A percentile compares a stretch with the other conserved stretches of the same genome.
Evolutionary conservation across 2,888 invertebrate genomes (phyloP).

Genomic region (Dasypogon diadema): DNA sequence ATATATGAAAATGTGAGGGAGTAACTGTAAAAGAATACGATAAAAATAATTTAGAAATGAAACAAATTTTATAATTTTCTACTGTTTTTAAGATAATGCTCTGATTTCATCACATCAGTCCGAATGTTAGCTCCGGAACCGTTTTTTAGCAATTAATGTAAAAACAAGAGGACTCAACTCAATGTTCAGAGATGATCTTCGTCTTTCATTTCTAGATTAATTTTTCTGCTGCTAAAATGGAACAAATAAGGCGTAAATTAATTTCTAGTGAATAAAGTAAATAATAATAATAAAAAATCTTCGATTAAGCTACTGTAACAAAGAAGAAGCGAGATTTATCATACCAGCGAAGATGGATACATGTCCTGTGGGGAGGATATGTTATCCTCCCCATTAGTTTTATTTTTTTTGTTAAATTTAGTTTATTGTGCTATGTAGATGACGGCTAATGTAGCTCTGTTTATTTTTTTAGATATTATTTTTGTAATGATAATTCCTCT

Average conservation of each 20-base stretch:
- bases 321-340: conserved; percentile 35
- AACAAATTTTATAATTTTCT: conserved; percentile 50
- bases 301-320: conserved; percentile 47
- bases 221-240: conserved; percentile 45
- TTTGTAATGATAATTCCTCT: conserved; percentile 39
- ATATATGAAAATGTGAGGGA: conserved; percentile 35
- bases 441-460: conserved; percentile 42
- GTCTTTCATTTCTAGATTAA: conserved; percentile 45
- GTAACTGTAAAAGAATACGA: conserved; percentile 39
- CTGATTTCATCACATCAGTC: conserved; percentile 40
- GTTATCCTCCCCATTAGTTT: conserved; percentile 41
- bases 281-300: conserved; percentile 27
- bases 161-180: conserved; percentile 5
- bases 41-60: conserved; percentile 47
- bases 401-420: conserved; percentile 43
- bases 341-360: conserved; percentile 31
- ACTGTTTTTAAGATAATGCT: conserved; percentile 38
- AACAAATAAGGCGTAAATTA: conserved; percentile 49
- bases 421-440: conserved; percentile 47
- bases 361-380: conserved; percentile 43
- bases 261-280: conserved; percentile 41
- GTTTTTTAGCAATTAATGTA: conserved; percentile 27
- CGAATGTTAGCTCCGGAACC: conserved; percentile 18
- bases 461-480: conserved; percentile 26
- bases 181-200: not conserved